Conservation (phyloP, 2,113 vertebrate genomes). For the Ammodytes marinus region DNA sequence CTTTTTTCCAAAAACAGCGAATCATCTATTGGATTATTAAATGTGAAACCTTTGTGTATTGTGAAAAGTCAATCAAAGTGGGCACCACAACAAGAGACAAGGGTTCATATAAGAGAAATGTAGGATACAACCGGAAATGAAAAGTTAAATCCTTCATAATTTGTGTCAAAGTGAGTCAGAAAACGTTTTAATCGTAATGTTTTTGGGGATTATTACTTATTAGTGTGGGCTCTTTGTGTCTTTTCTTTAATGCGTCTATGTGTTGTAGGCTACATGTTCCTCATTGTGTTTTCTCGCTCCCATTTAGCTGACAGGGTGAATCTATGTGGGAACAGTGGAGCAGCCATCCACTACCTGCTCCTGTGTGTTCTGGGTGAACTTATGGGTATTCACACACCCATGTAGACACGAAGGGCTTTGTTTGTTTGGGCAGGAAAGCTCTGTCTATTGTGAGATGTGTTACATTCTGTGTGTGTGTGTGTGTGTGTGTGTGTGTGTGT, state of each 20-base stretch:
- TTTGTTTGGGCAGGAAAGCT: conserved; percentile 63
- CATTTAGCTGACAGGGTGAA: conserved; percentile 68
- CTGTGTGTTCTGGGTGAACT: conserved; percentile 70
- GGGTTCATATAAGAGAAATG: neutral
- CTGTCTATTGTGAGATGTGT: conserved; percentile 52
- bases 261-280: conserved; percentile 20
- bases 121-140: neutral
- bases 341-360: conserved; percentile 52
- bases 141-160: neutral
- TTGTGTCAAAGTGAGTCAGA: neutral
- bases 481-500: neutral
- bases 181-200: neutral
- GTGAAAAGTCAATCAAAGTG: neutral
- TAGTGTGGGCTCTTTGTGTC: neutral
- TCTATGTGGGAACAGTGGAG: conserved; percentile 46
- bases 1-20: neutral
- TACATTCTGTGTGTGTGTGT: conserved; percentile 16
- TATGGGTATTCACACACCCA: conserved; percentile 29
- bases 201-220: conserved; percentile 10
- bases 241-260: conserved; percentile 15
- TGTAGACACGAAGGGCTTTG: conserved; percentile 43
- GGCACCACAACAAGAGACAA: neutral
- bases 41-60: neutral
- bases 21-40: neutral
- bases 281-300: conserved; percentile 35